Evolutionary conservation across 1,140 invertebrate genomes (phyloP).

Genomic region (Papilio aristodemus): DNA sequence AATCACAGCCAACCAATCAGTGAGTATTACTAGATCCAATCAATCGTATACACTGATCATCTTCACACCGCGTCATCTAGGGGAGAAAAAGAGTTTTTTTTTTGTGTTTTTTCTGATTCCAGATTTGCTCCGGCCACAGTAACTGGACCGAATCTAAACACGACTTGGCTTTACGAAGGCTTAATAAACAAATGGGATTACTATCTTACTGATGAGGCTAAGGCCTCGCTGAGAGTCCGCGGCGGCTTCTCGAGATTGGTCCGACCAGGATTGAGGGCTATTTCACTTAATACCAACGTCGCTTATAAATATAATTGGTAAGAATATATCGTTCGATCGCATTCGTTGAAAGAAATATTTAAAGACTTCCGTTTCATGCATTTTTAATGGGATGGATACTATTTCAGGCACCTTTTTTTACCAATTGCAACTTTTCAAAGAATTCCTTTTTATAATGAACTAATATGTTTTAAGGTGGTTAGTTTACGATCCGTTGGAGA

Average conservation of each 20-base stretch:
- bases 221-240: constrained; percentile 82
- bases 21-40: no score
- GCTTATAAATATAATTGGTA: constrained; percentile 88
- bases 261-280: constrained; percentile 84
- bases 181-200: constrained; percentile 83
- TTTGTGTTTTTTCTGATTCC: no score
- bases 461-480: constrained; percentile 82
- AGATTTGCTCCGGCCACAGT: constrained; percentile 82
- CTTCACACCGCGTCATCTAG: no score
- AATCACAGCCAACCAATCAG: constrained; percentile 92
- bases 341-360: no score
- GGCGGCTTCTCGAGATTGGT: constrained; percentile 87
- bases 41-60: no score
- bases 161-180: constrained; percentile 86
- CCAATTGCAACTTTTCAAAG: no score
- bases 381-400: no score
- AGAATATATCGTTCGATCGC: no score
- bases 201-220: constrained; percentile 84
- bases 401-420: no score
- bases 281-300: constrained; percentile 88
- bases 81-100: no score
- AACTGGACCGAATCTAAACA: constrained; percentile 78
- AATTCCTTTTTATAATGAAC: no score
- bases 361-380: no score
- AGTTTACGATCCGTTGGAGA: constrained; percentile 82